Base-by-base conservation (phyloP, 2,113 vertebrate genomes). In the Perca flavescens region DNA sequence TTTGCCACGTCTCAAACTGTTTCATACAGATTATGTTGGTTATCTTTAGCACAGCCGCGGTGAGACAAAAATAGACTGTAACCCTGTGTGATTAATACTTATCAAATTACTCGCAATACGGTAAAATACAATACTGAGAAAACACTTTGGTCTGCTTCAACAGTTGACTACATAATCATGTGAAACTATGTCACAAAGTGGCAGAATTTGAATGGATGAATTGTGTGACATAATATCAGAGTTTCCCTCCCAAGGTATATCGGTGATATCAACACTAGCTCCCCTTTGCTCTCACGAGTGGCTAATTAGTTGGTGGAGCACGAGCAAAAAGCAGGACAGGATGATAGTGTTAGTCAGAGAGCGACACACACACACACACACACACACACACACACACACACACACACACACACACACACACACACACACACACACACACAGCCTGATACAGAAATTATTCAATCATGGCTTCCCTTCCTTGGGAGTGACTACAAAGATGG, bases 191-290 rank as follows among this genome's bases (percentile, higher is more conserved):
- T 50, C 28, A 64, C 14, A 19, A 67, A 64, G 31, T 19, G 34
- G 5, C 25, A 19, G 57, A 62, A 74, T 69, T 31, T 65, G 49
- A 80, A 56, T 50, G 53, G 40, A 75, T 79, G 77, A 62, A 73
- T 65, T 21, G 74, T 67, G 74, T 68, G 81, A 69, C 77, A 63
- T 72, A 50, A 72, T 72, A 49, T 80, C 25, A 49, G 67, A 72
- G 31, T 46, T 54, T 25, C 58, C 43, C 46, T 66, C 78, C 47
- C 57, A 16, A 43, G 56, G 53, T 62, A 10, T 64, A 66, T 71
- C 50, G 61, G 11, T 47, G 68, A 75, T 86, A 94, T 94, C 90
- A 82, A 88, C 84, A 79, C 21, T 43, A 72, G 75, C 65, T 80
- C 58, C 68, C 81, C 78, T 88, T 90, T 25, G 58, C 78, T 52